Evolutionary conservation across 2,797 vertebrate species (phyloP).

Genomic region (Okamejei kenojei): DNA sequence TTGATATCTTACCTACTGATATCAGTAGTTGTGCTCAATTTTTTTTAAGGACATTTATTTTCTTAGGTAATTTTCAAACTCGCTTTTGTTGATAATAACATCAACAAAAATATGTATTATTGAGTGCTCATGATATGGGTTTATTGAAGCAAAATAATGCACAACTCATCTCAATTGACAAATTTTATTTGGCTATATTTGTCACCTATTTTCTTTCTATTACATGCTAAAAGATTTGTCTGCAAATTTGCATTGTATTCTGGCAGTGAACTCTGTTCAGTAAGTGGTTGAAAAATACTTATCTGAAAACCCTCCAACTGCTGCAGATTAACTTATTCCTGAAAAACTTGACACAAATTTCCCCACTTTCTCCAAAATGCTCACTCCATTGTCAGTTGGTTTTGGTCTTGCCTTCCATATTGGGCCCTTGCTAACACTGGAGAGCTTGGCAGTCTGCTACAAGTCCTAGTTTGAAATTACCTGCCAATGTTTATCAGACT

Average conservation of each 20-base stretch:
- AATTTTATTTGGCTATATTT: background rate
- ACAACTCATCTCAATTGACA: background rate
- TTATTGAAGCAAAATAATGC: background rate
- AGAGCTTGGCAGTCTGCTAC: background rate
- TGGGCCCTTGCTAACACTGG: background rate
- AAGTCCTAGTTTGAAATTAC: background rate
- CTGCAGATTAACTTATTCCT: background rate
- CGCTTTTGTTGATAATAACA: background rate
- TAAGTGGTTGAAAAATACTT: conserved; percentile 1
- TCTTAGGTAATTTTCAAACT: background rate
- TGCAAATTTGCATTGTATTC: conserved; percentile 15
- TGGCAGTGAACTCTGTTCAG: conserved; percentile 10
- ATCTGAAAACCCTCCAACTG: background rate
- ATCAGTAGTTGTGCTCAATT: background rate
- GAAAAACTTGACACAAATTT: background rate
- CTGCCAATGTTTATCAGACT: background rate
- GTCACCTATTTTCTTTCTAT: conserved; percentile 3
- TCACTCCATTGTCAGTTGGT: background rate
- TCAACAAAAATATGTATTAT: background rate
- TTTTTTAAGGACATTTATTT: background rate
- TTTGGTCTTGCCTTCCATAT: background rate
- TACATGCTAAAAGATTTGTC: background rate
- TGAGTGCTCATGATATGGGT: background rate
- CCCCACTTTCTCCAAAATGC: background rate
- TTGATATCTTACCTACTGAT: background rate